phyloP scores from a whole-genome alignment of 2,888 invertebrate genomes.

The Incurvaria masculella region DNA sequence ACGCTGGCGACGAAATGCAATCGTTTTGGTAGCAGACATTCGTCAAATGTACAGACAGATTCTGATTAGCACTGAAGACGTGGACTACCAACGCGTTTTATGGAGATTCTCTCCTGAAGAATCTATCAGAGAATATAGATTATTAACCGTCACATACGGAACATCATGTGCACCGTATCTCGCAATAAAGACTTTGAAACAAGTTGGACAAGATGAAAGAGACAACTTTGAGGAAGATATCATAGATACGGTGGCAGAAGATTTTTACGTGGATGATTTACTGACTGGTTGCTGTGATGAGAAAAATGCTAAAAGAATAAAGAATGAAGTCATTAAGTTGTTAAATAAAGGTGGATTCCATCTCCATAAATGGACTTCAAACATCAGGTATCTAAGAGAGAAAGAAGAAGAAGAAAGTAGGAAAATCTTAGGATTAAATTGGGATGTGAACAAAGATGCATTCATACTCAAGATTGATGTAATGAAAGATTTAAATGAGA shows the following conservation, averaged over 20 bases:
- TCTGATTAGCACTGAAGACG: not conserved
- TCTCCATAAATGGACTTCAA: not conserved
- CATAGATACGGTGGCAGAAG: not conserved
- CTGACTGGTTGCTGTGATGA: not conserved
- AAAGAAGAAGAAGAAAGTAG: not conserved
- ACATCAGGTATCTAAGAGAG: not conserved
- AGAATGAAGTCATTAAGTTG: not conserved
- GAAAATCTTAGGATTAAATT: not conserved
- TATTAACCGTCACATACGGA: not conserved
- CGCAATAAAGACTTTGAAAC: not conserved
- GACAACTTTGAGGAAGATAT: not conserved
- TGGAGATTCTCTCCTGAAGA: not conserved
- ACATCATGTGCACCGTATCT: not conserved
- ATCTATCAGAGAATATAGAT: not conserved
- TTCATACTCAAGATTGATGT: not conserved
- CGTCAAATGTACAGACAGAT: not conserved
- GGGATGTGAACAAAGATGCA: not conserved
- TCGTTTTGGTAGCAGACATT: not conserved
- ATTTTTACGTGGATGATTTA: not conserved
- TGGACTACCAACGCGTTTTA: not conserved
- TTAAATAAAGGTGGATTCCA: not conserved
- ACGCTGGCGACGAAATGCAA: not conserved
- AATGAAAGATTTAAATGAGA: not conserved
- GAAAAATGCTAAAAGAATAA: not conserved
- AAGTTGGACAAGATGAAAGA: not conserved